Percentiles rank a stretch among this genome's conserved stretches.
phyloP scores from a whole-genome alignment of 1,140 invertebrate genomes.

The Oscheius sp. region DNA sequence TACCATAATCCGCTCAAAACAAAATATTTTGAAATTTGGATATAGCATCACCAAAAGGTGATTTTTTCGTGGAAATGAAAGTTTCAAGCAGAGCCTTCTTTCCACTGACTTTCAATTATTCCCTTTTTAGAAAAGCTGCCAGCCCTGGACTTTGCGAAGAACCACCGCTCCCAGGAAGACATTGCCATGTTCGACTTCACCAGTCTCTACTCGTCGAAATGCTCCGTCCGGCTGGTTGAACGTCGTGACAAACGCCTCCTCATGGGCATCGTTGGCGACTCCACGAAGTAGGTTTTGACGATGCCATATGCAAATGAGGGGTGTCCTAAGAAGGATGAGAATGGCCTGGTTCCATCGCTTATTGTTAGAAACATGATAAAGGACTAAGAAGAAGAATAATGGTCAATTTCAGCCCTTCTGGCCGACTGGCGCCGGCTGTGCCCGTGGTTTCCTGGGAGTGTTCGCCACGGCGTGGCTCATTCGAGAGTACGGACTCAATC shows the following conservation, averaged over 20 bases:
- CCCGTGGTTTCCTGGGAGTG: slow-evolving; percentile 88
- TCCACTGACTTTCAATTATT: too few species aligned
- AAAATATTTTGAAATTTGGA: too few species aligned
- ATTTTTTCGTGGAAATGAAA: too few species aligned
- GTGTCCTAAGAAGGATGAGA: too few species aligned
- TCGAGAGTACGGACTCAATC: slow-evolving; percentile 74
- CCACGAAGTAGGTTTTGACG: slow-evolving; percentile 86
- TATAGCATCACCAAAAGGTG: too few species aligned
- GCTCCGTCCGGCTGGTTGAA: slow-evolving; percentile 79
- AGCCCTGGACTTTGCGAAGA: slow-evolving; percentile 2
- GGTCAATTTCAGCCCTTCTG: slow-evolving; percentile 89
- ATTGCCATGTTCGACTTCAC: slow-evolving; percentile 99
- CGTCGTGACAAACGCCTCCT: slow-evolving; percentile 76
- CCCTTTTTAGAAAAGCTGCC: not conserved
- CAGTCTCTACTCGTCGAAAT: slow-evolving; percentile 94
- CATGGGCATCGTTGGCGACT: slow-evolving; percentile 88
- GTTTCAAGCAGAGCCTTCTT: too few species aligned
- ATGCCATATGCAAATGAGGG: too few species aligned
- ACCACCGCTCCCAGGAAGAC: slow-evolving; percentile 67
- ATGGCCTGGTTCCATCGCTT: too few species aligned
- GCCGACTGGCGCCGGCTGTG: slow-evolving; percentile 96
- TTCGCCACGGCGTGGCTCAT: slow-evolving; percentile 95
- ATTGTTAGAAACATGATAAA: too few species aligned
- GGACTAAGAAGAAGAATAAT: too few species aligned
- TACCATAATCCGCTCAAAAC: too few species aligned